Conservation (phyloP, 2,113 vertebrate genomes). For the Erythrocercus mccallii region DNA sequence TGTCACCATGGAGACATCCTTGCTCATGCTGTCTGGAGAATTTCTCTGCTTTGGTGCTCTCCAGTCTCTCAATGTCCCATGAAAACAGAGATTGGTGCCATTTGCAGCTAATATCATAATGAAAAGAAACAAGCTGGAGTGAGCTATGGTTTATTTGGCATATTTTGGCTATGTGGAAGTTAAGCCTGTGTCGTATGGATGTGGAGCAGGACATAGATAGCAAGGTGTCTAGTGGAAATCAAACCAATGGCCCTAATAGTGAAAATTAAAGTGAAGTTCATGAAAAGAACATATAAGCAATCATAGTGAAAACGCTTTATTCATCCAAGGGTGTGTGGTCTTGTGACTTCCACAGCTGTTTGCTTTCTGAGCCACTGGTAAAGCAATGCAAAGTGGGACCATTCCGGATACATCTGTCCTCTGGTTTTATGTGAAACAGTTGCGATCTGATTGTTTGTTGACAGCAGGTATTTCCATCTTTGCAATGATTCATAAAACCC, state of each 20-base stretch:
- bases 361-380: not conserved
- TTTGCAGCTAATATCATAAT: not conserved
- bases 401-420: not conserved
- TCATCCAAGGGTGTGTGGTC: not conserved
- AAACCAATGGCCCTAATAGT: not conserved
- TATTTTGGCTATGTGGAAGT: not conserved
- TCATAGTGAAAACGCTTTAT: not conserved
- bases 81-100: not conserved
- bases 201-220: not conserved
- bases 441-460: not conserved
- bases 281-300: not conserved
- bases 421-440: slow-evolving; percentile 23
- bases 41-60: not conserved
- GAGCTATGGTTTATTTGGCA: not conserved
- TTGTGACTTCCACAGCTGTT: not conserved
- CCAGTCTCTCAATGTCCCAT: not conserved
- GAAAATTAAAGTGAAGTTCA: not conserved
- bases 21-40: accelerated
- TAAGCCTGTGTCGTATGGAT: not conserved
- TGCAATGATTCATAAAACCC: not conserved
- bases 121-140: not conserved
- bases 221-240: not conserved
- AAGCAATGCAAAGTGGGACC: not conserved
- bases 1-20: not conserved
- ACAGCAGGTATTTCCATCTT: slow-evolving; percentile 31